Conservation (phyloP, 2,113 vertebrate species). For the Vidua macroura region DNA sequence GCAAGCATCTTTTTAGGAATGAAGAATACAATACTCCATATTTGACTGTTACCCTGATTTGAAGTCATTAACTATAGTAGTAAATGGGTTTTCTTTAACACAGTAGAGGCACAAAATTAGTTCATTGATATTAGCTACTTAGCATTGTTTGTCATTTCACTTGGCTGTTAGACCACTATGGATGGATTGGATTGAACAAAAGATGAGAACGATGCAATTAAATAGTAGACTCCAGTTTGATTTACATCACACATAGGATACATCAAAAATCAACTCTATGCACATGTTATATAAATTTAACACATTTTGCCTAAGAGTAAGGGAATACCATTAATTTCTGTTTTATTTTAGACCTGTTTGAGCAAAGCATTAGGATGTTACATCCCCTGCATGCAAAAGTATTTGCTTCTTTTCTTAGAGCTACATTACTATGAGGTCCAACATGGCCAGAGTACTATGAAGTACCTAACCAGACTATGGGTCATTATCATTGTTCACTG, state of each 20-base stretch:
- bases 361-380: neutral
- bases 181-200: neutral
- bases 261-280: neutral
- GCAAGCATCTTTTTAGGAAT: neutral
- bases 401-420: neutral
- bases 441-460: neutral
- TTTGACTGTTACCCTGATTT: neutral
- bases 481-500: neutral
- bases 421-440: neutral
- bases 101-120: neutral
- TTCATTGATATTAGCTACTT: neutral
- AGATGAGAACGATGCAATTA: neutral
- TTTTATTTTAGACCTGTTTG: neutral
- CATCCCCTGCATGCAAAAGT: neutral
- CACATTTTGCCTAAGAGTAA: neutral
- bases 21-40: neutral
- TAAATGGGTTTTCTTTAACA: neutral
- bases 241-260: neutral
- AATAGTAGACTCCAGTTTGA: neutral
- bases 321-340: neutral
- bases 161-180: neutral
- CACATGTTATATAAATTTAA: neutral
- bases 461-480: neutral
- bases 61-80: neutral
- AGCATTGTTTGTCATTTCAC: neutral